Base-by-base conservation (phyloP, 2,888 invertebrate genomes). In the Molorchus minor region DNA sequence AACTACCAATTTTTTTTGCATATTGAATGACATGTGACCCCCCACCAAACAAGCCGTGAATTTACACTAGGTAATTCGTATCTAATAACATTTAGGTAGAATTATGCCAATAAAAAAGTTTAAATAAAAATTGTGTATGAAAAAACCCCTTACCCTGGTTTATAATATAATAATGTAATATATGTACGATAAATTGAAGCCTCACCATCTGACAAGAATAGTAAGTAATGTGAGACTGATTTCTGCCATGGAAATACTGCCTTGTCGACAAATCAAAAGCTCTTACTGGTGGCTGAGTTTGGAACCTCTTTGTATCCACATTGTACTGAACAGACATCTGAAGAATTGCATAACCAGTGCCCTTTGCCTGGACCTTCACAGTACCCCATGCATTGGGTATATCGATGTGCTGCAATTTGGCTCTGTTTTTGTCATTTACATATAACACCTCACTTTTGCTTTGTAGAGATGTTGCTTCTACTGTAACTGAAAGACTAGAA, bases 321-420 rank as follows among this genome's bases (percentile, higher is more conserved):
- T 94, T 94, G 82, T 95, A 96, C 78, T 93, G 92, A 19, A 94
- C 93, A 29, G 92, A 90, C 89, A 97, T 90, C 84, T 97, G 96
- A 67, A 97, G 84, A 72, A 97, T 89, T 2, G 96, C 96, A 81
- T 92, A 93, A n/a, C 97, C 97, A 2, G 94, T 92, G 65, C 97
- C 98, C 76, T 90, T 91, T 0, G 94, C 96, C 70, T 93, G 90
- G 41, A 96, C 94, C 81, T 94, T 92, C 30, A 97, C 93, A 0
- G 94, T 94, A 73, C 97, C 97, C 92, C 94, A 97, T 41, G 96
- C 96, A 74, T 91, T 88, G 0, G 94, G 94, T 78, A 96, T 93
- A 71, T 93, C 89, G 57, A 95, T 86, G 62, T 83, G 86, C 81
- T 94, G 94, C 72, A 93, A 84, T 68, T 84, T 82, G 2, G 93